These are phyloP conservation scores for Pangasius mekongensis DNA, from an alignment of 2,797 vertebrate species.

Conservation along the genomic window DNA sequence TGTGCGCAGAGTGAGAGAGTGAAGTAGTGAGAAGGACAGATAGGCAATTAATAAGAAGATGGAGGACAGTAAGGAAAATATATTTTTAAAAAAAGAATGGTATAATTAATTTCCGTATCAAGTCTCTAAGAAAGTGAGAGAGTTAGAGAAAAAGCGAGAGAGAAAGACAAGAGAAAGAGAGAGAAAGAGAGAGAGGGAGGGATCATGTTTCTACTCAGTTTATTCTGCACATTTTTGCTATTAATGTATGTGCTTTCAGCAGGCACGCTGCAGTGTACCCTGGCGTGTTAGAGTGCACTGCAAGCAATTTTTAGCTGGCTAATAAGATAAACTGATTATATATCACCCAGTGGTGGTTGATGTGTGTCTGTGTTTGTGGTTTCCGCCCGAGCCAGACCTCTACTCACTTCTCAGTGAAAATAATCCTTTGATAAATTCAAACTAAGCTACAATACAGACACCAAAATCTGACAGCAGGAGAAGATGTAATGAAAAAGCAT, in stretches of 20 bases:
- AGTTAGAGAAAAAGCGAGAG: background rate
- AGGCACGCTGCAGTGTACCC: background rate
- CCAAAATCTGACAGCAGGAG: constrained; percentile 17
- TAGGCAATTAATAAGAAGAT: background rate
- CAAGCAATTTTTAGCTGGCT: constrained; percentile 16
- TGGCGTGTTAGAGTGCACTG: constrained; percentile 5
- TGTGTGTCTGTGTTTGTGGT: constrained; percentile 16
- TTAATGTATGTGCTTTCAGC: constrained; percentile 20
- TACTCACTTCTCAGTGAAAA: constrained; percentile 32
- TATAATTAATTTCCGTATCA: constrained; percentile 48
- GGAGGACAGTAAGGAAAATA: background rate
- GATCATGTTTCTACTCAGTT: constrained; percentile 18
- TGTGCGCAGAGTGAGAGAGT: background rate
- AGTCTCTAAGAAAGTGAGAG: background rate
- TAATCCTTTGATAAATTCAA: constrained; percentile 42
- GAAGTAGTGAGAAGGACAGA: constrained; percentile 1
- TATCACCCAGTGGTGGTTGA: background rate
- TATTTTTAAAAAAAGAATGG: background rate
- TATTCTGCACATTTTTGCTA: constrained; percentile 19
- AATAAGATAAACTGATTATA: constrained; percentile 34
- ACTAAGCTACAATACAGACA: constrained; percentile 35
- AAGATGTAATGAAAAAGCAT: constrained; percentile 29
- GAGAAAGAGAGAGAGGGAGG: background rate
- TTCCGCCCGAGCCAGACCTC: background rate
- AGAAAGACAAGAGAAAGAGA: background rate